These are phyloP conservation scores for Laupala kohalensis DNA, from an alignment of 1,140 invertebrate genomes.

Conservation along the genomic window DNA sequence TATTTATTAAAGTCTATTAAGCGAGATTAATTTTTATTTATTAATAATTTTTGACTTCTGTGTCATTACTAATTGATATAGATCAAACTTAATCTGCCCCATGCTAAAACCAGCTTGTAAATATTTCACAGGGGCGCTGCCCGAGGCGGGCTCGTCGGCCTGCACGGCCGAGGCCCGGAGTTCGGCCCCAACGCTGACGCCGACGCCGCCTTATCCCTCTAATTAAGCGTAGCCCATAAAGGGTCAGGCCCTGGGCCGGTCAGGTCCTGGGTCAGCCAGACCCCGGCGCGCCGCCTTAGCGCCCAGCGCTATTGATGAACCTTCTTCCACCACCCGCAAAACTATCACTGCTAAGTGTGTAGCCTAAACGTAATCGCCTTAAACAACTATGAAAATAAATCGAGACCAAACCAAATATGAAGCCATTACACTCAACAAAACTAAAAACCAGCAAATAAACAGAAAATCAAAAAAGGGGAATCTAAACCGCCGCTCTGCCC, in stretches of 20 bases:
- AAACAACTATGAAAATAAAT: not conserved
- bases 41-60: not conserved
- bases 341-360: not conserved
- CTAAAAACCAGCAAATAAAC: not conserved
- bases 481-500: slow-evolving; percentile 15
- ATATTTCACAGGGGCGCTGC: slow-evolving; percentile 13
- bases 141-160: not conserved
- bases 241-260: not conserved
- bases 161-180: not conserved
- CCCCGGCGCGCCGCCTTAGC: not conserved
- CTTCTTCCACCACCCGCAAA: not conserved
- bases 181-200: not conserved
- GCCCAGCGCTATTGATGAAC: not conserved
- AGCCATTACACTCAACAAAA: not conserved
- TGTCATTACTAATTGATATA: not conserved
- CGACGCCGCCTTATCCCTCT: not conserved
- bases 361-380: not conserved
- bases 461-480: slow-evolving; percentile 14
- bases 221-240: not conserved
- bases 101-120: slow-evolving; percentile 6
- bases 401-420: not conserved
- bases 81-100: not conserved
- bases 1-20: not conserved
- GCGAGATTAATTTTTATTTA: too few relatives aligned
- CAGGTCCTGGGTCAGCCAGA: not conserved